phyloP scores from a whole-genome alignment of 2,888 invertebrate species.

The Xestia ashworthii region DNA sequence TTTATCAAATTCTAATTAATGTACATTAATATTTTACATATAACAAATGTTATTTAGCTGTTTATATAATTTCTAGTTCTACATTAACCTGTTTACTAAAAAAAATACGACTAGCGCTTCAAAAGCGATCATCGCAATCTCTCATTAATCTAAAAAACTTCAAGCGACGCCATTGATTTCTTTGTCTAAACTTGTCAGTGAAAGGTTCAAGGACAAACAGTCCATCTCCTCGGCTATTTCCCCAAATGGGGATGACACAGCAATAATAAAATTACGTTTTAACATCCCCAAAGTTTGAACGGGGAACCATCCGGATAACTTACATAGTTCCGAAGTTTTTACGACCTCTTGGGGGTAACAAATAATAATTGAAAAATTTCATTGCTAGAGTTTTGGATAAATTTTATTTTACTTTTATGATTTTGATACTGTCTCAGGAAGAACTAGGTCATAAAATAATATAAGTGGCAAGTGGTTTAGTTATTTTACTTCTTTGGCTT shows the following conservation, averaged over 20 bases:
- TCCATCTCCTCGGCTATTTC: conserved; percentile 26
- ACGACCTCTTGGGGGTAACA: conserved; percentile 42
- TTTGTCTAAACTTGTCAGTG: conserved; percentile 8
- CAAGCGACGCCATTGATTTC: conserved; percentile 9
- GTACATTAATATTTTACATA: no score
- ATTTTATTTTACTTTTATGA: conserved; percentile 33
- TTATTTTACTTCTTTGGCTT: neutral
- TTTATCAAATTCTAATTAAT: no score
- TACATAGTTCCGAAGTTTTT: conserved; percentile 60
- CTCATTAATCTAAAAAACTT: neutral
- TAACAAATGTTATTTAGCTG: no score
- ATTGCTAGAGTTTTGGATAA: conserved; percentile 12
- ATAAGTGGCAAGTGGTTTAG: neutral
- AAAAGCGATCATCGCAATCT: neutral
- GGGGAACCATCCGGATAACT: conserved; percentile 37
- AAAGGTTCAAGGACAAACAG: conserved; percentile 36
- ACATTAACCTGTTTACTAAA: neutral
- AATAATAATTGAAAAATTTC: conserved; percentile 60
- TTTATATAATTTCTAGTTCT: no score
- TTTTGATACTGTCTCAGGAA: conserved; percentile 5
- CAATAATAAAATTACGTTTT: conserved; percentile 44
- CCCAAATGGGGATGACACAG: conserved; percentile 37
- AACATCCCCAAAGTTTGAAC: conserved; percentile 42
- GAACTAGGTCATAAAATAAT: conserved; percentile 16
- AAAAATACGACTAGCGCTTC: neutral